phyloP scores from a whole-genome alignment of 23 tunicate species.

The Aplidium turbinatum region DNA sequence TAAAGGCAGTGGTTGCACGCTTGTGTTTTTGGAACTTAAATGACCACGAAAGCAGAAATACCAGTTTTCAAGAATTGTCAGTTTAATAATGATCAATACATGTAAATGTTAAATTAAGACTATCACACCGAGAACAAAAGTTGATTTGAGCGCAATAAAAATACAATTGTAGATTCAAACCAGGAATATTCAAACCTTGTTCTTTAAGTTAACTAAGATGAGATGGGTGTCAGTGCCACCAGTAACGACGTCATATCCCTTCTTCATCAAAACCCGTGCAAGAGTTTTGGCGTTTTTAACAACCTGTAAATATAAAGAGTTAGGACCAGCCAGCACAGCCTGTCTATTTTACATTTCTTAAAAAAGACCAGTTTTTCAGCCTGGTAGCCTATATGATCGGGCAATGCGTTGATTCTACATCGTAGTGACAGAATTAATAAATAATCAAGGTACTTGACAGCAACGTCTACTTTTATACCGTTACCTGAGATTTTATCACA shows the following conservation, averaged over 20 bases:
- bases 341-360: too few relatives aligned
- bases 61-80: too few relatives aligned
- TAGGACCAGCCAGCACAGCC: background rate
- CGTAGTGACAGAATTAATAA: too few relatives aligned
- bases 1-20: too few relatives aligned
- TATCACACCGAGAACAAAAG: too few relatives aligned
- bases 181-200: conserved; percentile 42
- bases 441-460: background rate
- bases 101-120: too few relatives aligned
- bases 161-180: background rate
- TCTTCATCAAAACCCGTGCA: conserved; percentile 43
- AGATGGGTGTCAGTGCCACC: conserved; percentile 98
- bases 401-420: too few relatives aligned
- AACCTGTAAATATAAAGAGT: conserved; percentile 25
- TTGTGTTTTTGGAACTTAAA: background rate
- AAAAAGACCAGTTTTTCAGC: too few relatives aligned
- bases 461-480: background rate
- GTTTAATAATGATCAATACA: too few relatives aligned
- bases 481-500: background rate
- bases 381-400: too few relatives aligned
- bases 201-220: conserved; percentile 73
- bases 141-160: background rate
- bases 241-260: conserved; percentile 81
- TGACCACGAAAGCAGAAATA: too few relatives aligned
- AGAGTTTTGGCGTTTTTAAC: conserved; percentile 71